Evolutionary conservation across 1,140 invertebrate species (phyloP), one percentile per base, ranked within the genome.

Genomic region (Zaprionus ghesquierei): DNA sequence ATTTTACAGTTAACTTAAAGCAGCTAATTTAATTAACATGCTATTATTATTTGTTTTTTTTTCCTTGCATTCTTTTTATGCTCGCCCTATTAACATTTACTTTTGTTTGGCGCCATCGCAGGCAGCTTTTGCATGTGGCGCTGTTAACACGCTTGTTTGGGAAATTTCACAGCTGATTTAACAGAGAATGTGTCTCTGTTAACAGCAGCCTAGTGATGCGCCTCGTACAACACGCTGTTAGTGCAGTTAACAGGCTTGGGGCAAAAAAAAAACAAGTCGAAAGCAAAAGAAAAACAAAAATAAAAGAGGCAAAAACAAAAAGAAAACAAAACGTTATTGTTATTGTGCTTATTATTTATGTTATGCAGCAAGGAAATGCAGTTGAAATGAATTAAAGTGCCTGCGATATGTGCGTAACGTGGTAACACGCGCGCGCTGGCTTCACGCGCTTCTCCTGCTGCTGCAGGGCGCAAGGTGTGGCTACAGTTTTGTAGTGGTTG

Each of bases 221-320:
- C 56, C 20, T 44, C n/a, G 44, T 15, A 10, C 18, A 5, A 29
- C 66, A 29, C 80, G 70, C 61, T 82, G 65, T 63, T 58, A 54
- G 20, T n/a, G n/a, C 8, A 22, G 29, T 49, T 72, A 72, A 72
- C 69, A 72, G 69, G 13, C 63, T 54, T 60, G 41, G 18, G n/a
- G n/a, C n/a, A n/a, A n/a, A 69, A 66, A 81, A 78, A 71, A 81
- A 79, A 79, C 76, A 78, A 78, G 50, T 31, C 33, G 23, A 54
- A 63, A 63, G 51, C 23, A 54, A 63, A 54, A 54, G 41, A 41
- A 23, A 54, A 62, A 62, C 49, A 51, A 65, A 35, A 49, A 66
- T 31, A 64, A 64, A 54, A 44, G 23, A 55, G 41, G 10, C 13
- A 64, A 25, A 29, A 27, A 35, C 20, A 22, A 35, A 50, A 3